These are phyloP conservation scores for Stramonita haemastoma DNA, from an alignment of 2,888 invertebrate species.

Conservation along the genomic window DNA sequence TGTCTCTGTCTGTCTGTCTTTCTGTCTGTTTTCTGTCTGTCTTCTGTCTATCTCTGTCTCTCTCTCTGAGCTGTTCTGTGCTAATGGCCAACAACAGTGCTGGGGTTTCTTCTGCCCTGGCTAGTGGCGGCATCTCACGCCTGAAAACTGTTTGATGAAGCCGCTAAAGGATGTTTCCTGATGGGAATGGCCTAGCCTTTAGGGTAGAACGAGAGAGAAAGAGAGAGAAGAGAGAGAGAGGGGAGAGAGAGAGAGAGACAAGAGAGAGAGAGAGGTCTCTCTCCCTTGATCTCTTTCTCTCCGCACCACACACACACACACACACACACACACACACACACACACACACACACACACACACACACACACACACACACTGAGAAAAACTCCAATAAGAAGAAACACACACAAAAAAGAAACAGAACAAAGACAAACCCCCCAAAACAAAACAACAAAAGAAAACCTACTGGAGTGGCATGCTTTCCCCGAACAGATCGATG, in stretches of 20 bases:
- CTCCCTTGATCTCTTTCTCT: no score
- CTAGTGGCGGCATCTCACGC: not conserved
- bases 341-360: no score
- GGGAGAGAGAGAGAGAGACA: slow-evolving; percentile 20
- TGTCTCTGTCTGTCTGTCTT: not conserved
- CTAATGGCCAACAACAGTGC: not conserved
- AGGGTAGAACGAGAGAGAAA: not conserved
- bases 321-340: not conserved
- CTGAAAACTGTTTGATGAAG: slow-evolving; percentile 7
- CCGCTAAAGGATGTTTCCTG: not conserved
- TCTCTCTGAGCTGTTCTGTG: not conserved
- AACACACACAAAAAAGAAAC: not conserved
- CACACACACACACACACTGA: no score
- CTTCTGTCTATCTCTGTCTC: not conserved
- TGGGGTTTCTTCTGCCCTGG: not conserved
- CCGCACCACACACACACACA: not conserved
- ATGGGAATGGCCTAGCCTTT: not conserved
- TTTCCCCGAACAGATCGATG: slow-evolving; percentile 14
- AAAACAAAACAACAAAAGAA: not conserved
- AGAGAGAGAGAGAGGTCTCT: slow-evolving; percentile 18
- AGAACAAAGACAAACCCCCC: not conserved
- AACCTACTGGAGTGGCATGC: not conserved
- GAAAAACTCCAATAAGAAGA: no score
- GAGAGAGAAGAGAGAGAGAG: not conserved
- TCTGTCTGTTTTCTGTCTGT: no score